Conservation (phyloP, 1,140 invertebrate species). For the Caenorhabditis brenneri region DNA sequence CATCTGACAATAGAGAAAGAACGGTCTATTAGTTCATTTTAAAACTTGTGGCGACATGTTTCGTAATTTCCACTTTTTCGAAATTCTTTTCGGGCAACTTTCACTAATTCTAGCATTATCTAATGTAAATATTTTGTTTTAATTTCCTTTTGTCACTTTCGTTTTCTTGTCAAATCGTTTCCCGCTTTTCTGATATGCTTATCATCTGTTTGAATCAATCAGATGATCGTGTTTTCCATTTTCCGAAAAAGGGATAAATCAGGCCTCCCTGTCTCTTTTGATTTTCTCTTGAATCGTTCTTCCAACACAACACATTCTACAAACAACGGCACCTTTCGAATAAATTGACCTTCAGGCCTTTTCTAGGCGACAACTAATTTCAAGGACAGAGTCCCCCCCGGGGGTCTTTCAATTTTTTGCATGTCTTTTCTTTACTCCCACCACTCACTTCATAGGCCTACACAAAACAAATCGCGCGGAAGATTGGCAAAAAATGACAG, state of each 20-base stretch:
- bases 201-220: neutral
- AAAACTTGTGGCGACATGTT: neutral
- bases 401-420: neutral
- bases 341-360: slow-evolving; percentile 36
- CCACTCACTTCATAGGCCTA: neutral
- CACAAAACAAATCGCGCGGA: slow-evolving; percentile 33
- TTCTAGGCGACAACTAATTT: slow-evolving; percentile 40
- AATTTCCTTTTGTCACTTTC: slow-evolving; percentile 24
- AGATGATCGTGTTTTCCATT: neutral
- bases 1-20: neutral
- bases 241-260: neutral
- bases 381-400: slow-evolving; percentile 1
- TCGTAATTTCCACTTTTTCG: neutral
- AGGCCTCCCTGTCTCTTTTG: neutral
- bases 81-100: neutral
- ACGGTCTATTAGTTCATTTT: slow-evolving; percentile 25
- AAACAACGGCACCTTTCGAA: slow-evolving; percentile 25
- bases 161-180: neutral
- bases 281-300: neutral
- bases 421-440: neutral
- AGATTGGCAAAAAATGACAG: neutral
- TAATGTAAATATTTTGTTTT: slow-evolving; percentile 28
- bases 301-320: slow-evolving; percentile 18
- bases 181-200: neutral
- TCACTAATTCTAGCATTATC: slow-evolving; percentile 5